Conservation (phyloP, 2,113 vertebrate genomes). For the Gavialis gangeticus region DNA sequence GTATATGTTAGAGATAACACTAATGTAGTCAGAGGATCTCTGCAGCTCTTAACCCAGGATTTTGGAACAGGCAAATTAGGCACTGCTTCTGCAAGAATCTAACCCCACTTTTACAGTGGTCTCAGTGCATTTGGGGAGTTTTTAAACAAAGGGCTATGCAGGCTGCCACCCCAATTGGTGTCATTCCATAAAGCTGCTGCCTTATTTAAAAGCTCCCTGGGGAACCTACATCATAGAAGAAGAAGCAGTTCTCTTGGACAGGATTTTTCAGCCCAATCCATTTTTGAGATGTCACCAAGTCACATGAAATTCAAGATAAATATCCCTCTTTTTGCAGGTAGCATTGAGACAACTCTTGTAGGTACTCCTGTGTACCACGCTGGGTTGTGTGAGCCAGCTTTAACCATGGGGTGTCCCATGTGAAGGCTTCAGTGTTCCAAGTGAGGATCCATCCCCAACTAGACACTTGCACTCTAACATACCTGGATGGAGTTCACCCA, state of each 20-base stretch:
- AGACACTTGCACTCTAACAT: background rate
- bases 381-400: too few species aligned
- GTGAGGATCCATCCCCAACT: background rate
- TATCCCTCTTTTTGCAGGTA: background rate
- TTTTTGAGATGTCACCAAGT: background rate
- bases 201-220: background rate
- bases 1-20: accelerated
- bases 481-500: background rate
- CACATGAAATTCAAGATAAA: background rate
- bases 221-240: background rate
- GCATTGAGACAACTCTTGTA: background rate
- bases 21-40: background rate
- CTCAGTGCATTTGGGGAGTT: background rate
- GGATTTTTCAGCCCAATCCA: background rate
- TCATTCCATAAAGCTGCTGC: background rate
- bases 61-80: too few species aligned
- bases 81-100: background rate
- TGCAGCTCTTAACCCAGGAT: background rate
- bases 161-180: background rate
- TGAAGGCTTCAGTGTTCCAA: background rate
- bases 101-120: background rate
- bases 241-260: background rate
- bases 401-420: background rate
- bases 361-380: background rate
- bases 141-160: background rate